These are phyloP conservation scores for Zaprionus ornatus DNA, from an alignment of 1,140 invertebrate species.

Conservation along the genomic window DNA sequence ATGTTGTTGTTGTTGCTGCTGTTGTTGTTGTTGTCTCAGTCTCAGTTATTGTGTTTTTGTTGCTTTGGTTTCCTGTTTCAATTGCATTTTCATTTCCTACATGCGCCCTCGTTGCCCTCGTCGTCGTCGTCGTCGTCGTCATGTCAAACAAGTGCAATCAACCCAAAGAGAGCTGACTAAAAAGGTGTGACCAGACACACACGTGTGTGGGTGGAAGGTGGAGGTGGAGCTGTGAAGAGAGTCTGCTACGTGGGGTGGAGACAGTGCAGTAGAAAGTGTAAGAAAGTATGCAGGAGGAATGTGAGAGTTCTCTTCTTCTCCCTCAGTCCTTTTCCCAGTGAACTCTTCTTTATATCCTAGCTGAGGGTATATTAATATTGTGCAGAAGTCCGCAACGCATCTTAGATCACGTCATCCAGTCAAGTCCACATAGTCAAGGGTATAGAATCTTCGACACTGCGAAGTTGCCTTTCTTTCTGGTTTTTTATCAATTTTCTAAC, in stretches of 20 bases:
- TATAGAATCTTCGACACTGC: accelerated
- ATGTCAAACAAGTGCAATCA: conserved; percentile 71
- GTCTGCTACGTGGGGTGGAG: neutral
- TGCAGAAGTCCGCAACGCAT: too few species aligned
- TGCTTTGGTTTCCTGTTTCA: conserved; percentile 66
- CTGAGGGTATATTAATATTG: too few species aligned
- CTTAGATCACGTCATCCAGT: too few species aligned
- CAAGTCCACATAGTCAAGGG: too few species aligned
- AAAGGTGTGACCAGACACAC: conserved; percentile 32
- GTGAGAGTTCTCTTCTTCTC: neutral
- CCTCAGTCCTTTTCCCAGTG: neutral
- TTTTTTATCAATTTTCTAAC: conserved; percentile 20
- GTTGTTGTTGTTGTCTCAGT: conserved; percentile 19
- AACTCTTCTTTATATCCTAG: neutral
- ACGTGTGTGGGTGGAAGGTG: neutral
- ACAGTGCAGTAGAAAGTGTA: neutral
- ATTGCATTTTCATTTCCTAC: conserved; percentile 73
- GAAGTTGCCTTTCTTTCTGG: neutral
- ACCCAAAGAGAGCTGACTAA: conserved; percentile 31
- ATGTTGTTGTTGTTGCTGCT: conserved; percentile 42
- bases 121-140: neutral
- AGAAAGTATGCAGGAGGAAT: neutral
- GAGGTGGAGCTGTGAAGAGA: neutral
- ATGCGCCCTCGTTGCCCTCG: conserved; percentile 27
- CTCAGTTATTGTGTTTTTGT: conserved; percentile 22